Base-by-base conservation (phyloP, 1,140 invertebrate species). In the Hycleus cichorii region DNA sequence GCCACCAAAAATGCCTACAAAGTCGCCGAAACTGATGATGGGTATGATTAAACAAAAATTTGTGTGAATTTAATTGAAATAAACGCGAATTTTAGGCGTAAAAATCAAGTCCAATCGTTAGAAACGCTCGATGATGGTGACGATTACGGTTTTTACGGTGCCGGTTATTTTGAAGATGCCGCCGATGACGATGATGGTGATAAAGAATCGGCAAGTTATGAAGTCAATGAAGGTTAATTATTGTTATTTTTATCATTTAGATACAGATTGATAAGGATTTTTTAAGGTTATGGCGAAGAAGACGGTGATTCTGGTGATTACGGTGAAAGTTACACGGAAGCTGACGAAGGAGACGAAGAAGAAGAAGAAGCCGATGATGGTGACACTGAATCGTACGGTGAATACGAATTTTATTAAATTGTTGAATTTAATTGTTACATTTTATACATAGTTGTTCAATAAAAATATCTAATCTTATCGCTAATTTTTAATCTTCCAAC, bases 1-100 rank as follows among this genome's bases (percentile, higher is more conserved):
- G 67, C 66, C 53, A 63, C 62, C 2, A 64, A 62, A 47, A 60
- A 63, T 38, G 26, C 63, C 2, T 70, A 70, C 50, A 56, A 66
- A 54, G 59, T 70, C 5, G 57, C 66, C 9, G 65, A 66, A 50
- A 50, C 67, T 27, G 54, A 60, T 24, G 53, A 63, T 40, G 63
- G 64, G 69, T 70, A 64, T 67, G 57, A 49, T 58, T 55, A 48
- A n/a, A 42, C 9, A 11, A 42, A 8, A 42, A 42, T 11, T 32
- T 5, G 32, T 32, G 4, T 42, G 3, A 42, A 42, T 11, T 8
- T 42, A 7, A 4, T 42, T 5, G 12, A 38, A 55, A 55, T 18
- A 55, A n/a, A 11, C n/a, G 9, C 25, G 27, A 53, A 44, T 55
- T 60, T 46, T 46, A 60, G 58, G 42, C 26, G 32, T 50, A 51